Evolutionary conservation across 1,140 invertebrate species (phyloP), one percentile per base, ranked within the genome.

Genomic region (Euglossa dilemma): DNA sequence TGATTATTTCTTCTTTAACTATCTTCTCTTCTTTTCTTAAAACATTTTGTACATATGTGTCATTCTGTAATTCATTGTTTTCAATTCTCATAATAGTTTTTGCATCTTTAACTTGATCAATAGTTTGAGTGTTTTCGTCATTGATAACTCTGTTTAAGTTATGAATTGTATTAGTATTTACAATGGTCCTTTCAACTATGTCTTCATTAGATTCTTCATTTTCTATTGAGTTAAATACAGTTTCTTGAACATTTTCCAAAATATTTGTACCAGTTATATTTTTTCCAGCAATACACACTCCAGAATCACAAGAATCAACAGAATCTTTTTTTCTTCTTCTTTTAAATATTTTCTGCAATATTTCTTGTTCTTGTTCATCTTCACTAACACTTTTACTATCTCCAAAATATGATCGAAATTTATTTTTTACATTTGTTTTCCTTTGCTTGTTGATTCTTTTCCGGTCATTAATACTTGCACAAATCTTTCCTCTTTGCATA

Each of bases 331-430:
- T 76, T 12, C 43, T 45, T 45, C 45, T 80, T 12, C 14, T 75
- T 56, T 76, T 72, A 56, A 45, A 64, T 14, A 7, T 45, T 2
- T 52, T 61, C 2, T 54, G 5, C 12, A 84, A 43, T n/a, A 87
- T 73, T 25, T 47, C 4, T 20, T 61, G 23, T n/a, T 87, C 80
- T 36, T 89, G 72, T 25, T 82, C 76, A 45, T 66, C 77, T 23
- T 89, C 87, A 8, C 80, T 80, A 12, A 59, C 9, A n/a, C 25
- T 45, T 4, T 47, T 1, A 50, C n/a, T 71, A 6, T 63, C 23
- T 8, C 67, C 54, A 18, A 86, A 86, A 25, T 12, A 67, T 16
- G 12, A 5, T 6, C 66, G 54, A 16, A 85, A 76, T 36, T 72
- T 84, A 0, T 36, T 77, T 9, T 36, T 72, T 45, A 61, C 8